phyloP scores from a whole-genome alignment of 2,888 invertebrate species.

The Agonopterix arenella region DNA sequence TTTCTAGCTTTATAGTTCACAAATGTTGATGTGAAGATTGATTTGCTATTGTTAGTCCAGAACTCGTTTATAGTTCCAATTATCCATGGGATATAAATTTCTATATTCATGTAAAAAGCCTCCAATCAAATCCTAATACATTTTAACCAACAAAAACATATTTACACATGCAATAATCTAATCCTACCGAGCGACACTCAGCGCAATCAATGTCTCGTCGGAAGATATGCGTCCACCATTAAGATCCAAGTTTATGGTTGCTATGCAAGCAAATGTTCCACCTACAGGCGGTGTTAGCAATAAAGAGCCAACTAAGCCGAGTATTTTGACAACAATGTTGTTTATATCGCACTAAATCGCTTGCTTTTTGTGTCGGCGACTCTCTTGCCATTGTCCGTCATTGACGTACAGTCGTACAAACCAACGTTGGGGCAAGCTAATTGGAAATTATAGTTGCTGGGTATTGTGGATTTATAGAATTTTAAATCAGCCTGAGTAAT shows the following conservation, averaged over 20 bases:
- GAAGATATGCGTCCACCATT: slow-evolving; percentile 29
- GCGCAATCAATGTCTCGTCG: slow-evolving; percentile 23
- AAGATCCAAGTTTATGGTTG: slow-evolving; percentile 29
- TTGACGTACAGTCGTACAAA: slow-evolving; percentile 20
- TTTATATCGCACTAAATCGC: slow-evolving; percentile 35
- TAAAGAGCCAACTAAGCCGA: slow-evolving; percentile 20
- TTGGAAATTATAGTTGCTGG: slow-evolving; percentile 59
- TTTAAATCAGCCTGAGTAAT: slow-evolving; percentile 59
- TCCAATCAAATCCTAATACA: no score
- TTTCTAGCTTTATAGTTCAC: no score
- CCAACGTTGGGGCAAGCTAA: slow-evolving; percentile 40
- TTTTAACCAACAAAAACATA: slow-evolving; percentile 2
- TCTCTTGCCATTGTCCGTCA: slow-evolving; percentile 9
- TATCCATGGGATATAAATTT: no score
- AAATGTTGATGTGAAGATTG: no score
- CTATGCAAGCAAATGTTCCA: slow-evolving; percentile 29
- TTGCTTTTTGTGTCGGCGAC: slow-evolving; percentile 36
- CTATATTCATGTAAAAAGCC: no score
- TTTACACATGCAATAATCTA: slow-evolving; percentile 25
- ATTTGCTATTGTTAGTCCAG: no score
- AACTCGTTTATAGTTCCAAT: no score
- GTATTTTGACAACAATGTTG: slow-evolving; percentile 40
- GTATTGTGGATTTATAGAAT: slow-evolving; percentile 48
- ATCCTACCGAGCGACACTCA: slow-evolving; percentile 21
- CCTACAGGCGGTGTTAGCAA: slow-evolving; percentile 19